A percentile compares a stretch with the other conserved stretches of the same genome.
Evolutionary conservation across 2,113 vertebrate species (phyloP).

Genomic region (Lichenostomus cassidix): DNA sequence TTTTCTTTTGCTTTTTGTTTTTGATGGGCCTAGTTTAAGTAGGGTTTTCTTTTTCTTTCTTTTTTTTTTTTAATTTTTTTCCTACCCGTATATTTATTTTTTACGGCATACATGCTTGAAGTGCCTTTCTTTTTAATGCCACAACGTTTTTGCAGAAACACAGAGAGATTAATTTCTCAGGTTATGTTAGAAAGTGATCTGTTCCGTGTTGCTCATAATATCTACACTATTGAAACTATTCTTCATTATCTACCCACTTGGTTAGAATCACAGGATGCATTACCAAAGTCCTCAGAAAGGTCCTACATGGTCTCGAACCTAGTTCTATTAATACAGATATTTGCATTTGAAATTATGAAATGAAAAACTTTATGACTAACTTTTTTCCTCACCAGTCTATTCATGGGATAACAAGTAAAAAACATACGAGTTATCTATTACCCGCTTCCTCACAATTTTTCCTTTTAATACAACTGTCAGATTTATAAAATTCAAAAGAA

Average conservation of each 20-base stretch:
- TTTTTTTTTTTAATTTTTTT: not conserved
- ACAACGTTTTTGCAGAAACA: not conserved
- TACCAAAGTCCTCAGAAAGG: not conserved
- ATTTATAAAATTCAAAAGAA: not conserved
- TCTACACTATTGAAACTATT: not conserved
- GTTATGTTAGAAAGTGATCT: not conserved
- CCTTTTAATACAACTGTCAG: not conserved
- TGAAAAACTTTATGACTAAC: not conserved
- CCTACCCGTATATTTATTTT: not conserved
- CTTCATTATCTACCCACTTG: not conserved
- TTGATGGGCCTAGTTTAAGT: not conserved
- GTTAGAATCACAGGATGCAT: not conserved
- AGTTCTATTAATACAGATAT: not conserved
- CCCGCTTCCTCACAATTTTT: not conserved
- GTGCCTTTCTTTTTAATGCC: not conserved
- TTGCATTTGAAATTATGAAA: slow-evolving; percentile 2
- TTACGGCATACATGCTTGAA: not conserved
- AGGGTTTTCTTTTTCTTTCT: not conserved
- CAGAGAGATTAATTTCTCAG: not conserved
- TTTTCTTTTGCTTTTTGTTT: not conserved
- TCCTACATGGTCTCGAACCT: not conserved
- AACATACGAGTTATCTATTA: not conserved
- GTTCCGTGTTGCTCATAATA: not conserved
- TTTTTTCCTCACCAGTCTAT: not conserved
- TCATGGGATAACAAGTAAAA: not conserved